These are phyloP conservation scores for Hypocryptadius cinnamomeus DNA, from an alignment of 2,113 vertebrate genomes.

Conservation along the genomic window DNA sequence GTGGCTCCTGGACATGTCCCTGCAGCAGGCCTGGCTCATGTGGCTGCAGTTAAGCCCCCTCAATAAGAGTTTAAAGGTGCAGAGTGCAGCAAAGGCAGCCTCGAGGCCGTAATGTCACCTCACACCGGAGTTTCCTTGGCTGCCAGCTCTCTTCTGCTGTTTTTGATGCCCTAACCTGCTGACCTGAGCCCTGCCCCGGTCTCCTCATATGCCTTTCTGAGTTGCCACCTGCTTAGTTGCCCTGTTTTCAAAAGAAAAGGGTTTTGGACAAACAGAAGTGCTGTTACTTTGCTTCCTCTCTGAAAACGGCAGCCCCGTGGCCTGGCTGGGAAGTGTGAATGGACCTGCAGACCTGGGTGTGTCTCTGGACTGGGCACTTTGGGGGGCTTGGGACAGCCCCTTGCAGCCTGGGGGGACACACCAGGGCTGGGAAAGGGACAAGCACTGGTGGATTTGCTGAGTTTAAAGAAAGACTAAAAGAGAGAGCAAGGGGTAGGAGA, in stretches of 20 bases:
- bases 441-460: background rate
- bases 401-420: accelerated
- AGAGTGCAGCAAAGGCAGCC: background rate
- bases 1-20: background rate
- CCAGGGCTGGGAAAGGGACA: background rate
- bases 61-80: background rate
- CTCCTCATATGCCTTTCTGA: background rate
- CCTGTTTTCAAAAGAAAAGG: background rate
- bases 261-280: background rate
- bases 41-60: background rate
- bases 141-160: background rate
- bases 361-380: background rate
- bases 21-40: background rate
- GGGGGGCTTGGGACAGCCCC: background rate
- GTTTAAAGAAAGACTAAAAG: background rate
- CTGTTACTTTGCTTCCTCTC: background rate
- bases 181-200: background rate
- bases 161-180: constrained; percentile 28
- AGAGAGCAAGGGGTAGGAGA: background rate
- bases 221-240: background rate
- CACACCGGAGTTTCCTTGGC: background rate
- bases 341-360: background rate
- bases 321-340: background rate
- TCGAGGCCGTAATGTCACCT: background rate
- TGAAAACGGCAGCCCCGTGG: background rate